A percentile compares a stretch with the other conserved stretches of the same genome.
Conservation (phyloP, 2,797 vertebrate species). For the Threskiornis aethiopicus region DNA sequence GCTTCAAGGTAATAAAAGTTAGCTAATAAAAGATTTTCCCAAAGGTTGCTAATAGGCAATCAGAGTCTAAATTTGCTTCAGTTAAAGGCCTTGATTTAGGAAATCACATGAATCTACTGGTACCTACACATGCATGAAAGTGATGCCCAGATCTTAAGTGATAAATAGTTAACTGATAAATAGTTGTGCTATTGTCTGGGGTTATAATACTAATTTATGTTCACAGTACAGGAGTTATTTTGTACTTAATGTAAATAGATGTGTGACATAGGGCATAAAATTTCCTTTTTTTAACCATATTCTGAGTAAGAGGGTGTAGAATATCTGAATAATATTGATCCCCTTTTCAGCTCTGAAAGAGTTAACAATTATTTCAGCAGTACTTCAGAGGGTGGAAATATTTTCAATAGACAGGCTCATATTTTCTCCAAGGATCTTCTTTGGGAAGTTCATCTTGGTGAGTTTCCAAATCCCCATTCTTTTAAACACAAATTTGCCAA, state of each 20-base stretch:
- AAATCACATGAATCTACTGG: background rate
- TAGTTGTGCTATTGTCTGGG: background rate
- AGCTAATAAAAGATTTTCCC: background rate
- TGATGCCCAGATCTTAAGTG: background rate
- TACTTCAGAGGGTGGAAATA: conserved; percentile 62
- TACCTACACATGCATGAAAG: background rate
- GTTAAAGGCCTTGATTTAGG: background rate
- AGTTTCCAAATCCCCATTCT: conserved; percentile 60
- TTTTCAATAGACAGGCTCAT: conserved; percentile 65
- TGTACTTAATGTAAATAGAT: background rate
- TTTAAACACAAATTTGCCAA: conserved; percentile 51
- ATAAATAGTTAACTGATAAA: background rate
- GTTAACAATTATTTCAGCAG: conserved; percentile 63
- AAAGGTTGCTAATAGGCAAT: background rate
- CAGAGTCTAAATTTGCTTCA: background rate
- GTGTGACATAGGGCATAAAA: background rate
- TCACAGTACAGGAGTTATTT: background rate
- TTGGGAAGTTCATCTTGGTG: conserved; percentile 58
- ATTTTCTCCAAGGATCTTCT: conserved; percentile 61
- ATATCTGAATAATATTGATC: conserved; percentile 54
- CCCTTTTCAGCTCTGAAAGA: conserved; percentile 58
- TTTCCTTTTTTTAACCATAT: background rate
- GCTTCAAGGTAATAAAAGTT: background rate
- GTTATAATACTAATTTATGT: background rate
- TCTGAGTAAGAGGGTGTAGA: conserved; percentile 32